Evolutionary conservation across 2,113 vertebrate genomes (phyloP).

Genomic region (Oceanites oceanicus): DNA sequence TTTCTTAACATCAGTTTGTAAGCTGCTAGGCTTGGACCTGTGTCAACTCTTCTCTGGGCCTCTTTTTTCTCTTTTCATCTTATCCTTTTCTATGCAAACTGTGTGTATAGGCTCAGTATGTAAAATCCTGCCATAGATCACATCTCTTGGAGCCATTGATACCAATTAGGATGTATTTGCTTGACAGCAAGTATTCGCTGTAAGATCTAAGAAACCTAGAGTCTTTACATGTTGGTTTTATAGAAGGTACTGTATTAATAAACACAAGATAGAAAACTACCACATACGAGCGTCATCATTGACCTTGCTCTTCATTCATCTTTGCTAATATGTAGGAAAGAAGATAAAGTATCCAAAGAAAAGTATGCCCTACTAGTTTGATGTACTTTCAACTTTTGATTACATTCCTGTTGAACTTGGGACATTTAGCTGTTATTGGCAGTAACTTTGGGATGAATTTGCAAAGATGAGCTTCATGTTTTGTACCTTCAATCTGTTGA

Average conservation of each 20-base stretch:
- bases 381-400: not conserved
- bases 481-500: not conserved
- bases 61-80: not conserved
- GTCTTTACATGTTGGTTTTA: not conserved
- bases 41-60: not conserved
- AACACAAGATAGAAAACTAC: not conserved
- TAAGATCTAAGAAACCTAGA: not conserved
- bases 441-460: not conserved
- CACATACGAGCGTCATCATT: not conserved
- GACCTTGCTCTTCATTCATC: not conserved
- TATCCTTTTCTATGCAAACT: not conserved
- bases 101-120: rapidly evolving
- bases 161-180: not conserved
- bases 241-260: not conserved
- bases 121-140: not conserved
- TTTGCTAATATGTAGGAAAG: not conserved
- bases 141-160: too few species aligned
- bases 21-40: not conserved
- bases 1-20: not conserved
- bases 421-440: not conserved
- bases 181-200: not conserved
- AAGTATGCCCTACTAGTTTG: not conserved
- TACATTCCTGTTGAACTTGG: not conserved
- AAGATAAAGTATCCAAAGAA: not conserved
- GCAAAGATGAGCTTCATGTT: not conserved